Evolutionary conservation across 2,113 vertebrate genomes (phyloP).

Genomic region (Anoura caudifer): DNA sequence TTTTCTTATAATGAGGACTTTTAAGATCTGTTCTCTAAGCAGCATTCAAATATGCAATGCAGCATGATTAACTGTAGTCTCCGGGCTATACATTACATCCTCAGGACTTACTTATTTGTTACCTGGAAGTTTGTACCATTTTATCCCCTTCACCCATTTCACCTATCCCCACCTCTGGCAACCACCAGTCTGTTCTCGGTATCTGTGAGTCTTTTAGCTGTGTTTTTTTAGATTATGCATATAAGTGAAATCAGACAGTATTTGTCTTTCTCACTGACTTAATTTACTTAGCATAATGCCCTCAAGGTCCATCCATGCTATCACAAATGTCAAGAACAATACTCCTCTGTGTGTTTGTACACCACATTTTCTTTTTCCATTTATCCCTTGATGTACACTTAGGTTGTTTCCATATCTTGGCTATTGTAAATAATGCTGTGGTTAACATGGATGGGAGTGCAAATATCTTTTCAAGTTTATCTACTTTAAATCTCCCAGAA

Average conservation of each 20-base stretch:
- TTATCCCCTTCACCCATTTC: background rate
- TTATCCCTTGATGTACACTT: background rate
- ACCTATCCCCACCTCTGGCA: background rate
- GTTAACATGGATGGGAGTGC: background rate
- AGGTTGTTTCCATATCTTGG: background rate
- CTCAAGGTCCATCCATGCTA: background rate
- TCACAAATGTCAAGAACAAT: background rate
- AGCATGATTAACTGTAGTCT: background rate
- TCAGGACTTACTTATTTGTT: background rate
- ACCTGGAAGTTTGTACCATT: background rate
- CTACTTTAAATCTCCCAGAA: conserved; percentile 27
- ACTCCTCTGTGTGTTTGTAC: background rate
- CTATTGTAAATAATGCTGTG: background rate
- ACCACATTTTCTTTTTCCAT: background rate
- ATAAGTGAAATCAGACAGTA: background rate
- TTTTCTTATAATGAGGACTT: background rate
- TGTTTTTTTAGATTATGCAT: background rate
- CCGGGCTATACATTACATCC: background rate
- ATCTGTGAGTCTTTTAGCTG: background rate
- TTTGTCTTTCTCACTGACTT: background rate
- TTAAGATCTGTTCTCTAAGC: background rate
- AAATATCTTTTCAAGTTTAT: background rate
- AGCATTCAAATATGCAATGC: background rate
- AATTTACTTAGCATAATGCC: background rate
- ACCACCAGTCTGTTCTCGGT: background rate